Evolutionary conservation across 1,140 invertebrate species (phyloP).

Genomic region (Saccostrea glomerata): DNA sequence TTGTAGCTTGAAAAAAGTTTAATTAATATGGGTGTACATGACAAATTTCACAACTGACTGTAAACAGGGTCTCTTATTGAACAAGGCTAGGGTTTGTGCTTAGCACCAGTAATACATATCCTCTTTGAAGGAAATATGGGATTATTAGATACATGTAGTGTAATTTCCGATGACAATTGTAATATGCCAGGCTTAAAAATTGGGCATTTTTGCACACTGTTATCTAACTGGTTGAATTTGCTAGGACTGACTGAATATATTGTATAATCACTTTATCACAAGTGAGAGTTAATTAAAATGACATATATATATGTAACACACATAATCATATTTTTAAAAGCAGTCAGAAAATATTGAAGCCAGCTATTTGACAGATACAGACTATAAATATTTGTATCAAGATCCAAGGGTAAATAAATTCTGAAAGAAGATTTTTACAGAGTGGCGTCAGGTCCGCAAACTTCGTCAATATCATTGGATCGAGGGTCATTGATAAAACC

Average conservation of each 20-base stretch:
- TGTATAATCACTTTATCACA: neutral
- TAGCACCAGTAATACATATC: neutral
- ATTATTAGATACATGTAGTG: too few species aligned
- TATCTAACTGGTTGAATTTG: neutral
- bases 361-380: slow-evolving; percentile 1
- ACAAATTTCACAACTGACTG: slow-evolving; percentile 15
- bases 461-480: slow-evolving; percentile 24
- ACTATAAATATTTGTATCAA: slow-evolving; percentile 37
- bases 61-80: neutral
- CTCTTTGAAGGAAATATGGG: neutral
- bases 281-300: slow-evolving; percentile 3
- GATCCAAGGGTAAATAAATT: slow-evolving; percentile 28
- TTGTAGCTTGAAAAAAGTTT: neutral
- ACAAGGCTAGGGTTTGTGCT: neutral
- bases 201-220: neutral
- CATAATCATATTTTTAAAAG: neutral
- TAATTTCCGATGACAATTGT: too few species aligned
- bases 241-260: neutral
- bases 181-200: too few species aligned
- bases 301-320: neutral
- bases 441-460: slow-evolving; percentile 10
- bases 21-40: neutral
- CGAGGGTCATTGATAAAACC: slow-evolving; percentile 19
- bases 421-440: slow-evolving; percentile 28
- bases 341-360: slow-evolving; percentile 1